Conservation (phyloP, 2,113 vertebrate species). For the Reinhardtius hippoglossoides region DNA sequence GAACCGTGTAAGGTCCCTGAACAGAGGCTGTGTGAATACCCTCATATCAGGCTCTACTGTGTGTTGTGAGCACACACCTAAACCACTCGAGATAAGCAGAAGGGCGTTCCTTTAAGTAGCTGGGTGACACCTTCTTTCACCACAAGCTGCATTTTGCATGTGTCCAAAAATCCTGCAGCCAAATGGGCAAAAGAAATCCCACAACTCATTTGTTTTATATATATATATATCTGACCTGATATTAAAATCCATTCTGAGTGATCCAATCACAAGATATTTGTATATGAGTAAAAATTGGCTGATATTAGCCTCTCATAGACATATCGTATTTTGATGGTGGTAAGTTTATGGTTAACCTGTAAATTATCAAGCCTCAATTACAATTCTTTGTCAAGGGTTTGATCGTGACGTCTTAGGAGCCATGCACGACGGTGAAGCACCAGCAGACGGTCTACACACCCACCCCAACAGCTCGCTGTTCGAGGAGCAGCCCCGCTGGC, state of each 20-base stretch:
- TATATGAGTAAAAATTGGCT: too few species aligned
- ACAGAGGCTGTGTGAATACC: neutral
- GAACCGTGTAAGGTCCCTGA: neutral
- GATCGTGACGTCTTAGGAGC: too few species aligned
- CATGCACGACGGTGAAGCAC: conserved; percentile 93
- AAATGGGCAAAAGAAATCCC: neutral
- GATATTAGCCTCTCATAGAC: too few species aligned
- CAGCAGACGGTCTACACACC: conserved; percentile 92
- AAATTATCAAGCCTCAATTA: too few species aligned
- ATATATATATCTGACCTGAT: too few species aligned
- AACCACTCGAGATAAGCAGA: conserved; percentile 43
- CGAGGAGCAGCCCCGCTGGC: conserved; percentile 92
- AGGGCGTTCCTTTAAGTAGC: conserved; percentile 28
- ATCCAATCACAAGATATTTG: too few species aligned
- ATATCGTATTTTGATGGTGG: too few species aligned
- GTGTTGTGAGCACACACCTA: conserved; percentile 23
- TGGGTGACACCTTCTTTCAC: conserved; percentile 26
- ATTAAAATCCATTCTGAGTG: too few species aligned
- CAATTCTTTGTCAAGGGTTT: too few species aligned
- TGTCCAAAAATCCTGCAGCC: conserved; percentile 2
- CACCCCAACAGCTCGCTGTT: conserved; percentile 95
- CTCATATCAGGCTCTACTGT: conserved; percentile 3
- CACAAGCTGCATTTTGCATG: neutral
- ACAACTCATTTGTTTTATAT: too few species aligned
- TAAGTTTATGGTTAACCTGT: too few species aligned